A percentile compares a stretch with the other conserved stretches of the same genome.
phyloP scores from a whole-genome alignment of 2,797 vertebrate genomes.

The Emys orbicularis region DNA sequence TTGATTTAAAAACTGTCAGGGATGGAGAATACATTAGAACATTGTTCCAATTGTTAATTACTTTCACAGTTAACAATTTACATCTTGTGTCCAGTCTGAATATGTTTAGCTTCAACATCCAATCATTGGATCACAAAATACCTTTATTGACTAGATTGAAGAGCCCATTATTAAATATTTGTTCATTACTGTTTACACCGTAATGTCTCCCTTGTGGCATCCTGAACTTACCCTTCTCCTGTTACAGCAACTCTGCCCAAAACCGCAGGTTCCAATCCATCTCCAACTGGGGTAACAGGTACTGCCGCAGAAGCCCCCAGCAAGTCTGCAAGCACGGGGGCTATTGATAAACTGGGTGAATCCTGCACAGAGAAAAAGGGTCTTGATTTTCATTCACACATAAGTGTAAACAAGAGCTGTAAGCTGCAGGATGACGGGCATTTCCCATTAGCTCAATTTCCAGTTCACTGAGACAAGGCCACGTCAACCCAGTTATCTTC shows the following conservation, averaged over 20 bases:
- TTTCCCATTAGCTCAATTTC: background rate
- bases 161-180: too few species aligned
- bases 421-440: background rate
- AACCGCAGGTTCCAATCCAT: background rate
- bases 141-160: too few species aligned
- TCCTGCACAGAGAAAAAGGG: background rate
- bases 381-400: background rate
- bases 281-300: too few species aligned
- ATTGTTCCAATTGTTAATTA: too few species aligned
- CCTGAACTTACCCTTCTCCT: too few species aligned
- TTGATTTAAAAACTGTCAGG: too few species aligned
- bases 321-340: fast-evolving
- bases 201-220: background rate
- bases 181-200: too few species aligned
- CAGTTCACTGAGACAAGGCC: background rate
- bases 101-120: too few species aligned
- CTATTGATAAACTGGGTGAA: background rate
- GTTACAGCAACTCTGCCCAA: background rate
- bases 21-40: too few species aligned
- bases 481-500: background rate
- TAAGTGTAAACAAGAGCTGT: background rate
- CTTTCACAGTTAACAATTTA: too few species aligned
- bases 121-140: too few species aligned
- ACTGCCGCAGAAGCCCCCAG: fast-evolving
- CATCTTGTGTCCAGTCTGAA: too few species aligned